Base-by-base conservation (phyloP, 2,113 vertebrate genomes). In the Daphoenositta chrysoptera region DNA sequence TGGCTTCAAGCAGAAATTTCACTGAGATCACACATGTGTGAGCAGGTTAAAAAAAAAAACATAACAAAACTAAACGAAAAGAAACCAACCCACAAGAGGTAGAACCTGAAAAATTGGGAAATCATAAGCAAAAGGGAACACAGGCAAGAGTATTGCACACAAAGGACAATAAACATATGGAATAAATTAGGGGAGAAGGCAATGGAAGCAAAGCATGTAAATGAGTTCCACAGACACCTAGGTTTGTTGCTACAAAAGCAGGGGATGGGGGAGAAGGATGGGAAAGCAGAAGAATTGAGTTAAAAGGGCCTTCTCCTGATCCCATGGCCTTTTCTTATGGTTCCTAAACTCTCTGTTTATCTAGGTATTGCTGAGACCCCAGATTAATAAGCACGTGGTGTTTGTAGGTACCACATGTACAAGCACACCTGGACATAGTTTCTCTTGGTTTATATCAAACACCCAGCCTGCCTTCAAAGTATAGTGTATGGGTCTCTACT, bases 211-310 rank as follows among this genome's bases (percentile, higher is more conserved):
- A 94, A 97, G 88, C 65, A 91, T 95, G 80, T 65, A 96, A 97
- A 97, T 95, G 92, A 97, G 81, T 97, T 96, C 95, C 84, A 77
- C 96, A 96, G 96, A 94, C 89, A 96, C 60, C 94, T 94, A 80
- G 30, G 58, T 75, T 91, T 92, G 94, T 85, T 11, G 33, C 87
- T 71, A 63, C 57, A 89, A 75, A 81, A 91, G 28, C 23, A 91
- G 33, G 39, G 45, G 39, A 85, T 57, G 50, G 77, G 77, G 63
- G 45, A 86, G 72, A 77, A 73, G 44, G 61, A 57, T 57, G 30
- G 54, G 90, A 96, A 93, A 91, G 53, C 35, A 91, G 85, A 81
- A 91, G 89, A 63, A 64, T 81, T 23, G 63, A 84, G 94, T 91
- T 87, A 72, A 87, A 95, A 94, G 9, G 13, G 27, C 22, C 50